Evolutionary conservation across 2,888 invertebrate species (phyloP).

Genomic region (Drosophila anomelani): DNA sequence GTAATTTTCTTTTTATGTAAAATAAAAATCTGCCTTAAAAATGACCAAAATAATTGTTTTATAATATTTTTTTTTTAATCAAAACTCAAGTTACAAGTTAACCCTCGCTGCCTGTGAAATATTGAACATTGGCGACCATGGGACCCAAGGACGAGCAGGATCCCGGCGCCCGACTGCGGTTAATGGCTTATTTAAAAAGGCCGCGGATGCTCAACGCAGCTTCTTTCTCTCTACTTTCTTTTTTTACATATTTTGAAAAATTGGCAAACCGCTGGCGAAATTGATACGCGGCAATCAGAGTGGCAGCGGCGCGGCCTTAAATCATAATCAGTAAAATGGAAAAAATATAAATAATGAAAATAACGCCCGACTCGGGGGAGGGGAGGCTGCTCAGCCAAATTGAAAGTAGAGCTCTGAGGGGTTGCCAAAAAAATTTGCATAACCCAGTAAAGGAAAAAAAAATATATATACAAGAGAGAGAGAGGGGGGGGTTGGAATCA

Average conservation of each 20-base stretch:
- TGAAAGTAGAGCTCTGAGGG: conserved; percentile 70
- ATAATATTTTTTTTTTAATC: background rate
- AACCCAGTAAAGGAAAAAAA: conserved; percentile 54
- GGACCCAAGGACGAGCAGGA: conserved; percentile 17
- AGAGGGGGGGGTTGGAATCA: conserved; percentile 54
- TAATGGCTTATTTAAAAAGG: conserved; percentile 84
- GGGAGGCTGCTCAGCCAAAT: conserved; percentile 54
- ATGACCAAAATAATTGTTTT: background rate
- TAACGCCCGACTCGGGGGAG: conserved; percentile 47
- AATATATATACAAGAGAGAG: background rate
- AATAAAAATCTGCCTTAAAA: background rate
- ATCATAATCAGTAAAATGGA: conserved; percentile 83
- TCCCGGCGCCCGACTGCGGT: conserved; percentile 75
- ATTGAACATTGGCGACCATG: conserved; percentile 74
- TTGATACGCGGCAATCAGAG: conserved; percentile 81
- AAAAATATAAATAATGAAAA: conserved; percentile 81
- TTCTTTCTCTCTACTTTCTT: background rate
- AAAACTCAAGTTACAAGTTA: background rate
- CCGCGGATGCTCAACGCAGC: conserved; percentile 40
- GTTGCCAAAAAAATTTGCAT: conserved; percentile 77
- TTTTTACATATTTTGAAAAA: conserved; percentile 76
- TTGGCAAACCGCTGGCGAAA: conserved; percentile 81
- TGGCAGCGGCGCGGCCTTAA: conserved; percentile 66
- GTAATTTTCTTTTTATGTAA: background rate
- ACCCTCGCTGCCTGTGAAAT: conserved; percentile 62